These are phyloP conservation scores for Platysternon megacephalum DNA, from an alignment of 2,113 vertebrate species.

Conservation along the genomic window DNA sequence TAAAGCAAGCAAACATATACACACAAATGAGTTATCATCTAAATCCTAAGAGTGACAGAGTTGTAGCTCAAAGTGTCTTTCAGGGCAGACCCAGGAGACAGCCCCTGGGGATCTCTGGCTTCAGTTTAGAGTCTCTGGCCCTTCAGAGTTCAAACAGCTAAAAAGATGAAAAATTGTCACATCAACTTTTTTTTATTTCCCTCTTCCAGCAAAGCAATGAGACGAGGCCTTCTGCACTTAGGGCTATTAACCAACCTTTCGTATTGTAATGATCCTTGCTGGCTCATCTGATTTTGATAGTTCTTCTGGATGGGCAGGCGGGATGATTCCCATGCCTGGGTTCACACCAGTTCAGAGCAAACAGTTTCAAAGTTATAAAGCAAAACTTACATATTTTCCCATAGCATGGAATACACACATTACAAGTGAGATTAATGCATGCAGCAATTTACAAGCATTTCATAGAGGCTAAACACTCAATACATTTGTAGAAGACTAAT, in stretches of 20 bases:
- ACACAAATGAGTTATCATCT: neutral
- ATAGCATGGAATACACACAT: neutral
- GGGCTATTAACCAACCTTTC: neutral
- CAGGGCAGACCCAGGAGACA: neutral
- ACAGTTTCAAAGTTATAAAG: neutral
- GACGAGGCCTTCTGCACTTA: neutral
- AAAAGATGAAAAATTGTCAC: neutral
- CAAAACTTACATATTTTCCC: neutral
- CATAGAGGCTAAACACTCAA: neutral
- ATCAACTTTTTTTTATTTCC: neutral
- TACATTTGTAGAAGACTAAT: neutral
- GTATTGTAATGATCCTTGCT: neutral
- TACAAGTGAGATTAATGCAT: neutral
- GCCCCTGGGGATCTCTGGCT: neutral
- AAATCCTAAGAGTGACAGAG: neutral
- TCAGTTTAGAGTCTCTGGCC: neutral
- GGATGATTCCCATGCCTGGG: neutral
- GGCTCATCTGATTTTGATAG: neutral
- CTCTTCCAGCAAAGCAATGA: neutral
- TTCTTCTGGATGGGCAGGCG: neutral
- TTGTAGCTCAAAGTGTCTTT: neutral
- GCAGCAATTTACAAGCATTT: neutral
- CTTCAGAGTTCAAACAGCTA: neutral
- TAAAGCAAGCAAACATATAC: neutral
- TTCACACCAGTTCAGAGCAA: neutral